Evolutionary conservation across 2,113 vertebrate genomes (phyloP).

Genomic region (Campylomormyrus numenius): DNA sequence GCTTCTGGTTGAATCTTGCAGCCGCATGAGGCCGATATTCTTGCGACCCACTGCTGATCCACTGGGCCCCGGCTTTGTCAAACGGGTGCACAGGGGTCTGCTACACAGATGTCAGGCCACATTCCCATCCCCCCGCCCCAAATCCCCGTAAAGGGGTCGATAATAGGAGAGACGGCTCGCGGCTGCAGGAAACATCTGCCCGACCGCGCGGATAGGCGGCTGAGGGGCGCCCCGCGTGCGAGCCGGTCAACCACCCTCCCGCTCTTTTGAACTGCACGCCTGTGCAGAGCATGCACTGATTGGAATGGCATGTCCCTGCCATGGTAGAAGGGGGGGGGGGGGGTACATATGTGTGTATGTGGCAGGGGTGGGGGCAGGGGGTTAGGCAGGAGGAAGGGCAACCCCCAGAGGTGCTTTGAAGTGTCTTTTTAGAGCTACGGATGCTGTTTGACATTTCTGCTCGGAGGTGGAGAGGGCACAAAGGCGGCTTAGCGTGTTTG

Average conservation of each 20-base stretch:
- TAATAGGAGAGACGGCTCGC: conserved; percentile 44
- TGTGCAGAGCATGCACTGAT: conserved; percentile 50
- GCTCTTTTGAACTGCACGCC: conserved; percentile 59
- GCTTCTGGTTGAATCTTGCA: background rate
- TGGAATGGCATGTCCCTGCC: conserved; percentile 61
- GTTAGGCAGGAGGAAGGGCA: conserved; percentile 32
- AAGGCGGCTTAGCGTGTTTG: conserved; percentile 44
- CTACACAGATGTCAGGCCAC: conserved; percentile 36
- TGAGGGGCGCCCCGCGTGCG: conserved; percentile 40
- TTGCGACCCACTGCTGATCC: background rate
- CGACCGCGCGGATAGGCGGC: conserved; percentile 33
- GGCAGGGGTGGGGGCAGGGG: background rate
- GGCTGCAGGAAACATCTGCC: conserved; percentile 56
- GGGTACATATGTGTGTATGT: background rate
- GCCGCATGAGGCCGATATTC: background rate
- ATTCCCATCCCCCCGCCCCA: conserved; percentile 26
- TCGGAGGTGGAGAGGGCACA: conserved; percentile 45
- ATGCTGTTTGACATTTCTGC: conserved; percentile 52
- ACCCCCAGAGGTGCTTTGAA: conserved; percentile 54
- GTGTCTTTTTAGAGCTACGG: conserved; percentile 49
- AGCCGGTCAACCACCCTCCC: conserved; percentile 43
- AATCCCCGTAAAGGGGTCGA: conserved; percentile 30
- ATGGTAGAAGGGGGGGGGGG: conserved; percentile 37
- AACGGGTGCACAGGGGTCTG: conserved; percentile 32
- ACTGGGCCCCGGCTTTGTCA: conserved; percentile 5